Evolutionary conservation across 2,888 invertebrate genomes (phyloP).

Genomic region (Pammene aurita): DNA sequence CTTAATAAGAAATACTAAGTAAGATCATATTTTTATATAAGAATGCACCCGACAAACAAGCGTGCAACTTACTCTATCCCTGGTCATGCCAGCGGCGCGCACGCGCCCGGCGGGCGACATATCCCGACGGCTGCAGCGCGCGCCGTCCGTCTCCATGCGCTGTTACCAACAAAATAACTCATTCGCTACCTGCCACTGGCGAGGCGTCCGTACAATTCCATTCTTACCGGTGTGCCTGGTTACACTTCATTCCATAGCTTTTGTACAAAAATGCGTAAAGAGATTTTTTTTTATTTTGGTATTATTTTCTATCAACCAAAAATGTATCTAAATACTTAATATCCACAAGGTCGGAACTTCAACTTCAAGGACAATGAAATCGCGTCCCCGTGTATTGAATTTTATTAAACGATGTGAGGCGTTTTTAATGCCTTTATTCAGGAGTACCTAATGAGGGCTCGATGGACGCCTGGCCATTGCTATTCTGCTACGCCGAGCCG

Average conservation of each 20-base stretch:
- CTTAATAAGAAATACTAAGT: no score
- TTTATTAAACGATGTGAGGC: no score
- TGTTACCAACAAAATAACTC: constrained; percentile 48
- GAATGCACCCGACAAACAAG: background rate
- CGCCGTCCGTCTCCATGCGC: constrained; percentile 84
- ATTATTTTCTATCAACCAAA: no score
- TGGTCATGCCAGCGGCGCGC: constrained; percentile 86
- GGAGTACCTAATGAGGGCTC: background rate
- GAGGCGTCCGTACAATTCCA: background rate
- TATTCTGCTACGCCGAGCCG: background rate
- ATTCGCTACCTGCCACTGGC: constrained; percentile 6
- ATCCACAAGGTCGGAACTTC: no score
- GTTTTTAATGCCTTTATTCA: background rate
- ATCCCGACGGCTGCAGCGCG: constrained; percentile 91
- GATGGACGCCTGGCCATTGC: background rate
- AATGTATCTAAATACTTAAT: no score
- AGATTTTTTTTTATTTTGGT: no score
- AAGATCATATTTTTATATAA: background rate
- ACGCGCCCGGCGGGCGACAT: constrained; percentile 91
- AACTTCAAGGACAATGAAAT: no score
- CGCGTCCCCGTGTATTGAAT: no score
- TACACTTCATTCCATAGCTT: background rate
- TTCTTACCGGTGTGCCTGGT: background rate
- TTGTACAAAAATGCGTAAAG: background rate
- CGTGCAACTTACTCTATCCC: constrained; percentile 77